Evolutionary conservation across 2,113 vertebrate species (phyloP).

Genomic region (Chiloscyllium plagiosum): DNA sequence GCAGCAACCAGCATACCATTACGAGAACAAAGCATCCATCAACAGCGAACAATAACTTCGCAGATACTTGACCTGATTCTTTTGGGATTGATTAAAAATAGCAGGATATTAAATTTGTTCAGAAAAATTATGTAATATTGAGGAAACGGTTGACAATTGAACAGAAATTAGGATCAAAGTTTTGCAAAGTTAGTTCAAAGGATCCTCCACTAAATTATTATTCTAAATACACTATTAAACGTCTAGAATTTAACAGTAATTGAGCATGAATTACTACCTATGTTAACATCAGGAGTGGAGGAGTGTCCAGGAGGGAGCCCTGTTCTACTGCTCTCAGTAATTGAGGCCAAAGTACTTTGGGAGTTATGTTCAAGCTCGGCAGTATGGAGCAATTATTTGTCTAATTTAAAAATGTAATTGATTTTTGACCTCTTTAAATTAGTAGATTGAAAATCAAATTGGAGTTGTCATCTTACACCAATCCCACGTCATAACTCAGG

Average conservation of each 20-base stretch:
- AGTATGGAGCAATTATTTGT: not conserved
- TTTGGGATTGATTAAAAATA: not conserved
- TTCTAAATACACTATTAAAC: not conserved
- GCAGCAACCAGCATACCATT: conserved; percentile 48
- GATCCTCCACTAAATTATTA: not conserved
- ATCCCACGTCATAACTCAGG: no score
- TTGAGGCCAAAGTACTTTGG: not conserved
- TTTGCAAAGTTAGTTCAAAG: not conserved
- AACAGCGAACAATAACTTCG: not conserved
- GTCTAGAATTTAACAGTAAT: not conserved
- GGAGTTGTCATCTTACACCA: not conserved
- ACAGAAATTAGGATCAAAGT: no score
- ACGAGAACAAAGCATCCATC: not conserved
- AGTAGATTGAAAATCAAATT: not conserved
- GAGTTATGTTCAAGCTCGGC: not conserved
- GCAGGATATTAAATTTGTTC: not conserved
- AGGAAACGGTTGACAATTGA: not conserved
- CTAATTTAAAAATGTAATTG: not conserved
- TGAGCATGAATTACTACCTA: not conserved
- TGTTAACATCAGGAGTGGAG: not conserved
- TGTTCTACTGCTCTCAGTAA: not conserved
- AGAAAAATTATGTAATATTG: not conserved
- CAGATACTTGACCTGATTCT: not conserved
- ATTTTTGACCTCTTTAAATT: not conserved
- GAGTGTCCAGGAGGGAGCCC: not conserved